Base-by-base conservation (phyloP, 2,797 vertebrate species). In the Gallinago solitaria region DNA sequence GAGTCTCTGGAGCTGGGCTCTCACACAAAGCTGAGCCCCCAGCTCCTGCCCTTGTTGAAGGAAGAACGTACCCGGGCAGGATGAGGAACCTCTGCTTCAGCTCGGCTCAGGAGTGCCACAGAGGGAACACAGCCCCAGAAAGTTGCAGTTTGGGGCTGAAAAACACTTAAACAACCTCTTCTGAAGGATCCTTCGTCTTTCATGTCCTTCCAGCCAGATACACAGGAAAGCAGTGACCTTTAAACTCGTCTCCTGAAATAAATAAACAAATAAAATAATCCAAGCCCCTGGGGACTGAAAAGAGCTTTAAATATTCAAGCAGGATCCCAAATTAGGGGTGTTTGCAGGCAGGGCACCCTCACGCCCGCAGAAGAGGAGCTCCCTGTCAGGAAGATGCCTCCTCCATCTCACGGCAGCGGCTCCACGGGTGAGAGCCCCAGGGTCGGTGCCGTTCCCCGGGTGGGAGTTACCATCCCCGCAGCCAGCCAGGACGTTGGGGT, bases 401-500 rank as follows among this genome's bases (percentile, higher is more conserved):
- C 37, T 39, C 30, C 5, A 0, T 17, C 21, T 24, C 11, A 30
- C 32, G 0, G 0, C 15, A 25, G 50, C 4, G 13, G 35, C 28
- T 84, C 30, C 64, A 4, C 7, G 37, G 7, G 7, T 2, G 9
- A 28, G 74, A 91, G 33, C 45, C 41, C 56, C 63, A 17, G 70
- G 25, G 9, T 9, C 32, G 7, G 47, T 37, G 5, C 10, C 12
- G 2, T 28, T 61, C 27, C 41, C 53, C 23, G 1, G 32, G 45
- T 12, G 39, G 57, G 59, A 92, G 68, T 30, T 3, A 8, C n/a
- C 39, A 1, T 9, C 33, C 30, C 67, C 1, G 0, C 23, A 21
- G 12, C 67, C 83, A n/a, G 35, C 43, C 32, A 3, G 59, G 41
- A 35, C 9, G 15, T 7, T 11, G 9, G 20, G 63, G 11, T 16